phyloP scores from a whole-genome alignment of 2,113 vertebrate species.

The Muscicapa adusta region DNA sequence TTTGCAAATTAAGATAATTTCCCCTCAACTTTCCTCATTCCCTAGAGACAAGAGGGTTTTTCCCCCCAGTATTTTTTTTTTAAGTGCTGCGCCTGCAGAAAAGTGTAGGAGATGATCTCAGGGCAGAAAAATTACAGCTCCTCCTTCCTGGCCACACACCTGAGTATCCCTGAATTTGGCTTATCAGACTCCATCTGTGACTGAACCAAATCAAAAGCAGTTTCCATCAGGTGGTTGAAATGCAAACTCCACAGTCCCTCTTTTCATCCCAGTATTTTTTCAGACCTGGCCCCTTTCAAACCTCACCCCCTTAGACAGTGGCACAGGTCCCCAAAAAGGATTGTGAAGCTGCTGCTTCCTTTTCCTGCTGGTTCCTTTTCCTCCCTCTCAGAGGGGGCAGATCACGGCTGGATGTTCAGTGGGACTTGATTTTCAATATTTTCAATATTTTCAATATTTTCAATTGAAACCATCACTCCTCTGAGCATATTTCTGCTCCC shows the following conservation, averaged over 20 bases:
- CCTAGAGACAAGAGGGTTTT: no score
- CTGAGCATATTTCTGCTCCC: background rate
- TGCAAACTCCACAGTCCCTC: background rate
- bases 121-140: constrained; percentile 42
- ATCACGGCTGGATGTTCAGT: background rate
- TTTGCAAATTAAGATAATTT: no score
- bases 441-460: background rate
- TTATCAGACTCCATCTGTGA: background rate
- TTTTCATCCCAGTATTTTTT: background rate
- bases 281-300: background rate
- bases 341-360: background rate
- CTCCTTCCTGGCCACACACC: constrained; percentile 46
- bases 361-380: accelerated
- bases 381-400: background rate
- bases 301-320: background rate
- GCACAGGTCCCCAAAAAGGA: background rate
- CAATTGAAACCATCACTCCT: background rate
- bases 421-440: background rate
- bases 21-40: no score
- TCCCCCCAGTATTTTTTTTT: no score
- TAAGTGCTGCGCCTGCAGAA: constrained; percentile 46
- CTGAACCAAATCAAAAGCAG: background rate
- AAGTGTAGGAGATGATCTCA: constrained; percentile 52
- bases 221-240: constrained; percentile 34
- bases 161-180: background rate